phyloP scores from a whole-genome alignment of 2,797 vertebrate genomes.

The Pipistrellus pygmaeus region DNA sequence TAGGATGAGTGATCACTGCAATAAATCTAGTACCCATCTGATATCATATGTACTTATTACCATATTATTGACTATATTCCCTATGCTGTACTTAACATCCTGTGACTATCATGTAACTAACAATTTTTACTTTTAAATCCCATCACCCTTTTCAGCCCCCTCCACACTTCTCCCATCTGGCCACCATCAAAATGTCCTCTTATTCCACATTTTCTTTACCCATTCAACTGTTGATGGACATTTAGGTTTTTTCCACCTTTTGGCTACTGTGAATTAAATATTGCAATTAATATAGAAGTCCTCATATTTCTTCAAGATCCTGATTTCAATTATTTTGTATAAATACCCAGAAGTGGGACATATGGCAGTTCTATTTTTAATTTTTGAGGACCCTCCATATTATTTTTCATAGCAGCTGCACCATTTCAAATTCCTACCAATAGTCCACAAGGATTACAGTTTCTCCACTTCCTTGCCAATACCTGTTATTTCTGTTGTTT shows the following conservation, averaged over 20 bases:
- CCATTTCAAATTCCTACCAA: not conserved
- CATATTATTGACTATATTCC: not conserved
- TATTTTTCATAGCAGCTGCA: slow-evolving; percentile 8
- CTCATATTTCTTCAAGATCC: not conserved
- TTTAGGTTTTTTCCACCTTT: not conserved
- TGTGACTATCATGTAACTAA: not conserved
- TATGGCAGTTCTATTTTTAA: not conserved
- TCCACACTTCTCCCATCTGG: not conserved
- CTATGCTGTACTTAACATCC: not conserved
- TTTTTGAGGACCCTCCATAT: not conserved
- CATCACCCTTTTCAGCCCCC: not conserved
- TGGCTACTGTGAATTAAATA: not conserved
- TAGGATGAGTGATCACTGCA: not conserved
- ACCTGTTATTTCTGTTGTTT: not conserved
- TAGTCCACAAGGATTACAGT: not conserved
- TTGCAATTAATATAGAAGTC: not conserved
- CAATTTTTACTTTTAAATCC: not conserved
- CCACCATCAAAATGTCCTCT: not conserved
- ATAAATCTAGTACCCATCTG: not conserved
- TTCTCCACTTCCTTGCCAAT: not conserved
- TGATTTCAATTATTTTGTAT: not conserved
- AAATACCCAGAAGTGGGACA: not conserved
- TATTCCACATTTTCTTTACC: not conserved
- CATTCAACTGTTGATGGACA: not conserved
- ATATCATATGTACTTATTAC: not conserved